Percentiles rank a stretch among this genome's conserved stretches.
Evolutionary conservation across 2,113 vertebrate genomes (phyloP).

Genomic region (Galemys pyrenaicus): DNA sequence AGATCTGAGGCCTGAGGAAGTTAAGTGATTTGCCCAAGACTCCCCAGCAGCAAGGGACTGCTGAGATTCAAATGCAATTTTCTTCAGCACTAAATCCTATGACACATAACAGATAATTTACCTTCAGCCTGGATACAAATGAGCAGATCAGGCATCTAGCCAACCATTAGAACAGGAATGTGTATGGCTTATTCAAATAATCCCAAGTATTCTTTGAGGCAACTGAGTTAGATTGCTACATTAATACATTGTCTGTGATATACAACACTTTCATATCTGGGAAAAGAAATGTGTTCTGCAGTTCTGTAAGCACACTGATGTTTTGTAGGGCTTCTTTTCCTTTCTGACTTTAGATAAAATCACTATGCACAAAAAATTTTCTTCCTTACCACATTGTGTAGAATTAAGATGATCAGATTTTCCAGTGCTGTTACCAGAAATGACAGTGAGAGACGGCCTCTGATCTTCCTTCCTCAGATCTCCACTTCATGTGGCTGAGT

Average conservation of each 20-base stretch:
- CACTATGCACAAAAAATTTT: background rate
- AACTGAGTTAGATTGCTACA: background rate
- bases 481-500: background rate
- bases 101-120: background rate
- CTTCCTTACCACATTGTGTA: background rate
- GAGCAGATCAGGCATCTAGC: background rate
- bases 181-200: background rate
- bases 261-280: background rate
- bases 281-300: background rate
- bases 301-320: background rate
- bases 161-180: background rate
- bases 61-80: background rate
- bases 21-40: background rate
- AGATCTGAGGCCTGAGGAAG: background rate
- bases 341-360: background rate
- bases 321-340: background rate
- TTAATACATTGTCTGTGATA: background rate
- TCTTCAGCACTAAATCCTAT: background rate
- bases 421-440: constrained; percentile 14
- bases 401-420: constrained; percentile 1
- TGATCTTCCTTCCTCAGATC: background rate
- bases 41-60: background rate
- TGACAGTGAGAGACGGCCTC: background rate
- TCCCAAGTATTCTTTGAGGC: background rate
- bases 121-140: background rate